Percentiles rank a stretch among this genome's conserved stretches.
phyloP scores from a whole-genome alignment of 53 echinoderm and acorn worm species.

The Hippasteria phrygiana region DNA sequence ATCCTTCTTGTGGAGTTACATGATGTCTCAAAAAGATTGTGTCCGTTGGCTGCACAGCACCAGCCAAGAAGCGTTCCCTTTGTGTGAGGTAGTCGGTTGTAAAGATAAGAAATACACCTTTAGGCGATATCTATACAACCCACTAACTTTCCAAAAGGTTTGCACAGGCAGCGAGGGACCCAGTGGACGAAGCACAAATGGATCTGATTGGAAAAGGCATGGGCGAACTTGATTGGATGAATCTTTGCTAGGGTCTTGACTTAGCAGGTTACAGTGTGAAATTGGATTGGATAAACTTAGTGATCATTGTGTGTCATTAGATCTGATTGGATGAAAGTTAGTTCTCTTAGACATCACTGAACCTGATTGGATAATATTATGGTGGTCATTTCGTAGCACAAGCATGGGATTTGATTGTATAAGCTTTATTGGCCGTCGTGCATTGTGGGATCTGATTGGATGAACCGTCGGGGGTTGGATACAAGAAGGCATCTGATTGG shows the following conservation, averaged over 20 bases:
- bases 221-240: background rate
- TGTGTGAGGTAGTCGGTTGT: constrained; percentile 70
- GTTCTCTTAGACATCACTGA: background rate
- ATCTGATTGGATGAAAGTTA: constrained; percentile 25
- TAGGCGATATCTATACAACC: constrained; percentile 69
- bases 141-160: constrained; percentile 67
- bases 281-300: background rate
- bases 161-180: constrained; percentile 49
- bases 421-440: too few species aligned
- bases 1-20: too few species aligned
- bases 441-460: constrained; percentile 7
- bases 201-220: constrained; percentile 15
- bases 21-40: too few species aligned
- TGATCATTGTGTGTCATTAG: background rate
- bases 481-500: background rate
- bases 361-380: background rate
- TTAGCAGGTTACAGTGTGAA: background rate
- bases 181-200: too few species aligned
- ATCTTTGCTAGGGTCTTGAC: background rate
- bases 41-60: background rate
- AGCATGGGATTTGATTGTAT: background rate
- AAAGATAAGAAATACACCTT: constrained; percentile 68
- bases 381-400: background rate
- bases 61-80: constrained; percentile 37
- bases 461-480: background rate